Evolutionary conservation across 1,140 invertebrate genomes (phyloP), one percentile per base, ranked within the genome.

Genomic region (Cyphomyrmex costatus): DNA sequence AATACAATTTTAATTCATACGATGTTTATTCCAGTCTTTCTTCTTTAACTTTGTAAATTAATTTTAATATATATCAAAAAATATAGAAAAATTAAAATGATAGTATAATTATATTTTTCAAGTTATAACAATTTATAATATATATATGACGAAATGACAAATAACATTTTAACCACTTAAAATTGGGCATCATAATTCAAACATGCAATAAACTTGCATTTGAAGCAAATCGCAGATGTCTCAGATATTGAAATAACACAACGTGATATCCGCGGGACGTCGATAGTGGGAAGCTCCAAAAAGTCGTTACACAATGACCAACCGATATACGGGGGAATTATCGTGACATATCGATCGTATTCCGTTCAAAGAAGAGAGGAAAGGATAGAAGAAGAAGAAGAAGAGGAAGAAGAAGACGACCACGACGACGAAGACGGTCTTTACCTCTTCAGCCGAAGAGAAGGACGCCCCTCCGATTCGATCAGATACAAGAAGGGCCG

Each of bases 401-500:
- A 77, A 36, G 14, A 16, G 36, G 19, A 79, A 66, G 21, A 80
- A 42, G 66, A 46, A 77, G 21, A 46, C 7, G 36, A 42, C 5
- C 1, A 42, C 3, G 30, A 68, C 53, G 46, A 80, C 53, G 46
- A 80, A 58, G 49, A 80, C 49, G 56, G 80, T 88, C 88, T 77
- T 83, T 85, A 58, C 49, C 66, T 27, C 49, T 79, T 74, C 89
- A 77, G 53, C 53, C 56, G 30, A 82, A 60, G 49, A 70, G 53
- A 73, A 88, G 79, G 78, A 89, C 73, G 84, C 79, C 78, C 73
- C 87, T 84, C 49, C 83, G 89, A 90, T 91, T 91, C 83, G 86
- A 91, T 91, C 89, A 84, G 89, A 91, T 91, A 91, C 89, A 86
- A 82, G 89, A 79, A 76, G 66, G 74, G 56, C 65, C 84, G 27